Percentiles rank a stretch among this genome's conserved stretches.
Evolutionary conservation across 1,140 invertebrate genomes (phyloP).

Genomic region (Phocides pigmalion): DNA sequence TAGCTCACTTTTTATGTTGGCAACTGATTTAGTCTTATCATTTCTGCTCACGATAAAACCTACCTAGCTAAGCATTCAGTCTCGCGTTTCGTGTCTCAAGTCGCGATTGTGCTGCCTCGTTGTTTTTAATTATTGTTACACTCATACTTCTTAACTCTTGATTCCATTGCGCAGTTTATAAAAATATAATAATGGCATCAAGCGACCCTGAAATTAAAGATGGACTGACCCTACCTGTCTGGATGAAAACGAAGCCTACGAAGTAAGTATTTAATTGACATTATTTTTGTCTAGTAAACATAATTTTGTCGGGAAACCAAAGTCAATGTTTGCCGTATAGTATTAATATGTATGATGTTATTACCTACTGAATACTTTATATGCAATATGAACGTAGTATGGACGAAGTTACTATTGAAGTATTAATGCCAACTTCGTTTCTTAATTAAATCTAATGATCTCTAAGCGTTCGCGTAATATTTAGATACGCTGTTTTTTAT

Average conservation of each 20-base stretch:
- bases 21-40: conserved; percentile 70
- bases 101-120: conserved; percentile 2
- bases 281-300: too few relatives aligned
- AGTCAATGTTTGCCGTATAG: too few relatives aligned
- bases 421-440: too few relatives aligned
- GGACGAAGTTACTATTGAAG: too few relatives aligned
- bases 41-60: conserved; percentile 77
- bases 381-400: too few relatives aligned
- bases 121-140: not conserved
- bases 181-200: conserved; percentile 62
- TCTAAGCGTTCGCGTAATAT: too few relatives aligned
- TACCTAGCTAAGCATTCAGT: conserved; percentile 43
- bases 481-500: too few relatives aligned
- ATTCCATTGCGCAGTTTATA: conserved; percentile 13
- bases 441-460: too few relatives aligned
- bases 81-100: conserved; percentile 36
- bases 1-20: conserved; percentile 54
- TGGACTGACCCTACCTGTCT: conserved; percentile 68
- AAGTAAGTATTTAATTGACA: conserved; percentile 54
- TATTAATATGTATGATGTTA: too few relatives aligned
- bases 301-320: too few relatives aligned
- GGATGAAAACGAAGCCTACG: conserved; percentile 74
- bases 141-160: conserved; percentile 19
- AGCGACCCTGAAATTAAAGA: conserved; percentile 75
- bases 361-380: too few relatives aligned